A percentile compares a stretch with the other conserved stretches of the same genome.
Evolutionary conservation across 2,113 vertebrate genomes (phyloP).

Genomic region (Toxotes chatareus): DNA sequence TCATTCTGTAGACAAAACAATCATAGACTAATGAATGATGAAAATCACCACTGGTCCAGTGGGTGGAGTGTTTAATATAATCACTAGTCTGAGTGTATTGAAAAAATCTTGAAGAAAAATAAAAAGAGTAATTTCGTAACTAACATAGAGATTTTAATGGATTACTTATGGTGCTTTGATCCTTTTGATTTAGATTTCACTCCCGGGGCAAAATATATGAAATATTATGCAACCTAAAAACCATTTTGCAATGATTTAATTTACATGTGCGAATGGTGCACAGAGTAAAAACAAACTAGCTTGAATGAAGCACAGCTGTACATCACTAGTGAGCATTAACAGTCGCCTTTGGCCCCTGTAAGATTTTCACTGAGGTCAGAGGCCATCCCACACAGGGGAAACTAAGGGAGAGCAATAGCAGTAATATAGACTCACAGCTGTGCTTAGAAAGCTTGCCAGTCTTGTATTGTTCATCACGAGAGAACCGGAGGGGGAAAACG

Average conservation of each 20-base stretch:
- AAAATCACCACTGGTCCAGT: background rate
- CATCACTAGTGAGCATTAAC: slow-evolving; percentile 62
- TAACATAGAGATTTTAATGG: background rate
- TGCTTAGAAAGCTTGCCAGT: slow-evolving; percentile 59
- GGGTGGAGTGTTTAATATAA: background rate
- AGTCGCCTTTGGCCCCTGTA: slow-evolving; percentile 48
- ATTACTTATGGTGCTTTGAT: background rate
- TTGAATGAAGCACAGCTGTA: slow-evolving; percentile 54
- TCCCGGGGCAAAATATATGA: background rate
- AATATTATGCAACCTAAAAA: slow-evolving; percentile 18
- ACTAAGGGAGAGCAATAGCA: slow-evolving; percentile 40
- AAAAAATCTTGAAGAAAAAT: background rate
- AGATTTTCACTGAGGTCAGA: slow-evolving; percentile 70
- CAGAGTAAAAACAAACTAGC: slow-evolving; percentile 41
- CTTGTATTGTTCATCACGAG: slow-evolving; percentile 58
- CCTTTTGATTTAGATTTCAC: slow-evolving; percentile 14
- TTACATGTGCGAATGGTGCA: slow-evolving; percentile 20
- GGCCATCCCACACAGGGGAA: slow-evolving; percentile 66
- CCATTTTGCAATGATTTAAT: slow-evolving; percentile 23
- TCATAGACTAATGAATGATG: background rate
- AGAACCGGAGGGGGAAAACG: slow-evolving; percentile 38
- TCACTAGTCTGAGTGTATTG: background rate
- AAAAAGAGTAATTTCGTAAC: background rate
- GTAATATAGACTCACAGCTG: slow-evolving; percentile 59
- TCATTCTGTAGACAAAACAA: slow-evolving; percentile 1